phyloP scores from a whole-genome alignment of 2,113 vertebrate genomes.

The Sclerurus mexicanus region DNA sequence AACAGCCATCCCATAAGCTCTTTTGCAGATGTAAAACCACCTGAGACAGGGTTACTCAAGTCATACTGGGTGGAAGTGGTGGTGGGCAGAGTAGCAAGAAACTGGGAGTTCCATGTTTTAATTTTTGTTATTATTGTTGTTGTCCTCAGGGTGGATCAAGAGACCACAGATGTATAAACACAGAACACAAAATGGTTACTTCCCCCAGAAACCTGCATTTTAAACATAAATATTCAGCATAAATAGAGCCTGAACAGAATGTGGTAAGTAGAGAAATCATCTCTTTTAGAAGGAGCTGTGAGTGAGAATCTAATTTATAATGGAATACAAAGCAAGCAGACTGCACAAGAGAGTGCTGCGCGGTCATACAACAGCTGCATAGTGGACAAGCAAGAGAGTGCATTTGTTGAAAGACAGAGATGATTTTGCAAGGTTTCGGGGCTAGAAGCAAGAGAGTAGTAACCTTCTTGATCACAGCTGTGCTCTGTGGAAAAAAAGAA shows the following conservation, averaged over 20 bases:
- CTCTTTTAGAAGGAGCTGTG: background rate
- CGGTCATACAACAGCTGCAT: background rate
- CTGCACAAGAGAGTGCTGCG: background rate
- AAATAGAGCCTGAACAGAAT: background rate
- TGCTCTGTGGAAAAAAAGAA: background rate
- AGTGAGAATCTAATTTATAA: background rate
- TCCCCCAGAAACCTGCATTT: background rate
- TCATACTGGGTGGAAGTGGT: background rate
- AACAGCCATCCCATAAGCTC: background rate
- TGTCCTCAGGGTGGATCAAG: background rate
- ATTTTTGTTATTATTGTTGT: background rate
- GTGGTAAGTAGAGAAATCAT: background rate
- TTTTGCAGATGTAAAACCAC: background rate
- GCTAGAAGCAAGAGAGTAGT: background rate
- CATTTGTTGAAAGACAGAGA: background rate
- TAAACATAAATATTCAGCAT: background rate
- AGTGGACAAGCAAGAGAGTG: background rate
- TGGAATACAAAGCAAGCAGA: background rate
- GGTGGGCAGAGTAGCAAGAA: background rate
- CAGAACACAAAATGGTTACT: background rate
- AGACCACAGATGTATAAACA: background rate
- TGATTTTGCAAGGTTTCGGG: background rate
- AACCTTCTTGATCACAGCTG: background rate
- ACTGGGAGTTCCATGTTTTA: background rate
- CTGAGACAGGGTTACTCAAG: background rate